Conservation (phyloP, 2,888 invertebrate species). For the Congeria kusceri region DNA sequence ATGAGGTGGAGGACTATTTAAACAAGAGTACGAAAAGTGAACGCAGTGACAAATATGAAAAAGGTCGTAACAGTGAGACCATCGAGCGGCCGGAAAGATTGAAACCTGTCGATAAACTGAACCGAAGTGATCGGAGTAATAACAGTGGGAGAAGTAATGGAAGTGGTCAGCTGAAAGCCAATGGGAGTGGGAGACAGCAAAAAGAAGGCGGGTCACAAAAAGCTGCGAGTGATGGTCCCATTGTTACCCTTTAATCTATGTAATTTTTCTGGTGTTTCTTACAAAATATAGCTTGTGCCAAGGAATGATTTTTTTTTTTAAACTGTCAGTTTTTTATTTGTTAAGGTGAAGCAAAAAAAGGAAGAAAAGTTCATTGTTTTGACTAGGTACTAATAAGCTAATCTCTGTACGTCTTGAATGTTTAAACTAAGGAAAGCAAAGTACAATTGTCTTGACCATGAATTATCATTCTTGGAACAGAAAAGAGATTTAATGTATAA, state of each 20-base stretch:
- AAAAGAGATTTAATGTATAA: too few species aligned
- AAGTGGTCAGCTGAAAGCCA: constrained; percentile 18
- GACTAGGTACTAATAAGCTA: too few species aligned
- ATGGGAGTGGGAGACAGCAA: constrained; percentile 20
- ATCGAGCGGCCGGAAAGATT: constrained; percentile 38
- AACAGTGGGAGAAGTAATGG: constrained; percentile 48
- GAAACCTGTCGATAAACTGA: constrained; percentile 29
- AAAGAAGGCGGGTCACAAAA: constrained; percentile 43
- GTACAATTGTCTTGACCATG: too few species aligned
- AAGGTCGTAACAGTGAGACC: constrained; percentile 19
- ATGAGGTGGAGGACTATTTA: constrained; percentile 79
- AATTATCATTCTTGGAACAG: too few species aligned
- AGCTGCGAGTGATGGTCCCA: constrained; percentile 45
- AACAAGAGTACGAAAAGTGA: constrained; percentile 62
- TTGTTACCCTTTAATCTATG: constrained; percentile 52
- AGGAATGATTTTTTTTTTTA: too few species aligned
- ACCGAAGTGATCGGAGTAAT: constrained; percentile 26
- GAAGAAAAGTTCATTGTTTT: too few species aligned
- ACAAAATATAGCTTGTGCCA: neutral
- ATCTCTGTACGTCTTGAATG: too few species aligned
- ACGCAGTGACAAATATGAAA: constrained; percentile 41
- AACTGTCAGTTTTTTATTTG: too few species aligned
- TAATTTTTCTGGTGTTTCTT: too few species aligned
- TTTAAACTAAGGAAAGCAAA: too few species aligned
- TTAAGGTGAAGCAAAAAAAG: too few species aligned